Base-by-base conservation (phyloP, 2,113 vertebrate species). In the Chionis minor region DNA sequence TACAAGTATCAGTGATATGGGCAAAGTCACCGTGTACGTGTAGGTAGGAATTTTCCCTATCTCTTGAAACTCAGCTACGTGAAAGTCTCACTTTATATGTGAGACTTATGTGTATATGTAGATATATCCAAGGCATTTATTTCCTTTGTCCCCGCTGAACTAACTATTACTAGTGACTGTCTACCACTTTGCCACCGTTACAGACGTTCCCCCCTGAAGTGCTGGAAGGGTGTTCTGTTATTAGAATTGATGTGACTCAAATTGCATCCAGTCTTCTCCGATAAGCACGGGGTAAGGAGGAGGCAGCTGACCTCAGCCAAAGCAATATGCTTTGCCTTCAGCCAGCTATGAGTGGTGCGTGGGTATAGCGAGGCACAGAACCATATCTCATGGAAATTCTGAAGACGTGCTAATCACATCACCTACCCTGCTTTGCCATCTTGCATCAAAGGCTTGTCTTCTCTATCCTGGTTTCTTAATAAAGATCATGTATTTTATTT, bases 371-470 rank as follows among this genome's bases (percentile, higher is more conserved):
- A 2, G 3, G 85, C 66, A 55, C 26, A 65, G 65, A 47, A 8
- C 40, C 15, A 32, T n/a, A 26, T 67, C 91, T 94, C 90, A 70
- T 3, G 96, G 92, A 92, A 69, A 97, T 95, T 85, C 96, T 80
- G 42, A 81, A 63, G 82, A n/a, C 5, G 14, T 81, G 32, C 74
- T 62, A 61, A 96, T 93, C 44, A 4, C 80, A 40, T 90, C 62
- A 51, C 69, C 85, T 86, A 79, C 51, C 63, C 55, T 70, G 55
- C 86, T 65, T 88, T 72, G 88, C 92, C 54, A 77, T 86, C 74
- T 89, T 84, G 86, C 81, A 95, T 96, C 93, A 90, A 96, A 97
- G 90, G 10, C 71, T 95, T 87, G 38, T 61, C 91, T 96, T 83
- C 81, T 44, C 81, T 49, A 59, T 38, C 85, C 81, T 86, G 92